A percentile compares a stretch with the other conserved stretches of the same genome.
phyloP scores from a whole-genome alignment of 2,797 vertebrate species.

The Astyanax mexicanus region DNA sequence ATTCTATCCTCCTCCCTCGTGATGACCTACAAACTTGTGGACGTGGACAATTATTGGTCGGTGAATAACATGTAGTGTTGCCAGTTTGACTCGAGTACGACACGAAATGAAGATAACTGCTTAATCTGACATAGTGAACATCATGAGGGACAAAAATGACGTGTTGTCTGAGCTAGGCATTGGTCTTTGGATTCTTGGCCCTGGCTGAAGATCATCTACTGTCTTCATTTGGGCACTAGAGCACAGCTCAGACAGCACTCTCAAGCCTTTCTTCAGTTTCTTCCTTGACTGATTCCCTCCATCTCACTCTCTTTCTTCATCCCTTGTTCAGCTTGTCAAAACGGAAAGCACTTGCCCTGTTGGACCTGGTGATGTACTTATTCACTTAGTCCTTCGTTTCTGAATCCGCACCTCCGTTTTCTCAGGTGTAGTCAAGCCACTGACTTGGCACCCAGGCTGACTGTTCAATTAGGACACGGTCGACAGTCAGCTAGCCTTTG shows the following conservation, averaged over 20 bases:
- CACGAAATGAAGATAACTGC: too few species aligned
- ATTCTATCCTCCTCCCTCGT: too few species aligned
- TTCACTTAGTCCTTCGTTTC: neutral
- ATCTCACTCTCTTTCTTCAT: neutral
- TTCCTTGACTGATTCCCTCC: slow-evolving; percentile 3
- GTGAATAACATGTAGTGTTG: too few species aligned
- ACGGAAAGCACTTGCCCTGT: neutral
- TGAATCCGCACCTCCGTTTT: neutral
- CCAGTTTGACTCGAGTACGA: too few species aligned
- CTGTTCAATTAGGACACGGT: slow-evolving; percentile 37
- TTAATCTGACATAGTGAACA: too few species aligned
- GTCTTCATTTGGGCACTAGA: neutral
- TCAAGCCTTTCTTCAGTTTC: neutral
- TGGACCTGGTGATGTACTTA: neutral
- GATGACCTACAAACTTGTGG: too few species aligned
- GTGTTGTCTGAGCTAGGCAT: too few species aligned
- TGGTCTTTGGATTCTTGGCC: slow-evolving; percentile 1
- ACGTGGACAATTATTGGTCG: too few species aligned
- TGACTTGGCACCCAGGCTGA: slow-evolving; percentile 41
- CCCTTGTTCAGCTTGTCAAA: slow-evolving; percentile 12
- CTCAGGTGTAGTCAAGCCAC: neutral
- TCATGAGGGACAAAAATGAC: too few species aligned
- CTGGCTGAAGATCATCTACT: neutral
- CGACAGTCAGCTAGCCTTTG: slow-evolving; percentile 1
- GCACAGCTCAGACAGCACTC: neutral